These are phyloP conservation scores for Cenopis cana DNA, from an alignment of 2,888 invertebrate genomes.

Conservation along the genomic window DNA sequence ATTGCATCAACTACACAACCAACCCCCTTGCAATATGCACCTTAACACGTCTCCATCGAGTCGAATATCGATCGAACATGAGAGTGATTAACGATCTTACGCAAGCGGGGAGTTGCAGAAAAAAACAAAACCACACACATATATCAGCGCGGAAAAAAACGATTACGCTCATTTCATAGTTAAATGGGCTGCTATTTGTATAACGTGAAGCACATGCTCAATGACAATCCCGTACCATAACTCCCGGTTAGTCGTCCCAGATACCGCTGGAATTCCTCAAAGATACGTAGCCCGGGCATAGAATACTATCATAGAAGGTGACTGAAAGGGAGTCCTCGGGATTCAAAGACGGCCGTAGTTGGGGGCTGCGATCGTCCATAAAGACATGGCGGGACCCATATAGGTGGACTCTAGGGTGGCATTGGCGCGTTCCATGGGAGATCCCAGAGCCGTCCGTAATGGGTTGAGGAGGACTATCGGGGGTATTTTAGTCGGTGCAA, in stretches of 20 bases:
- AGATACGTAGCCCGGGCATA: no score
- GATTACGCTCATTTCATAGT: constrained; percentile 42
- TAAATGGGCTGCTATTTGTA: constrained; percentile 22
- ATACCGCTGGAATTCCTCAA: constrained; percentile 2
- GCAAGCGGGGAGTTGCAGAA: neutral
- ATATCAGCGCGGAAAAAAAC: constrained; percentile 39
- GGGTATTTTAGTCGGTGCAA: no score
- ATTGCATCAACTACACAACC: neutral
- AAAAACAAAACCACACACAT: constrained; percentile 27
- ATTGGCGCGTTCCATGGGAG: no score
- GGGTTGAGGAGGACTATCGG: no score
- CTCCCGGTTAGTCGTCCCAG: neutral
- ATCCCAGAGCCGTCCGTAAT: no score
- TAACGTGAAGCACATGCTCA: neutral
- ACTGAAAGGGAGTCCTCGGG: no score
- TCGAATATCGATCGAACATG: neutral
- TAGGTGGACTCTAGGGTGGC: no score
- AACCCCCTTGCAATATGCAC: neutral
- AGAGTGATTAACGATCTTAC: neutral
- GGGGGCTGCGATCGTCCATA: no score
- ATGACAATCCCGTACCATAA: neutral
- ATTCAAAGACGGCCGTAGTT: no score
- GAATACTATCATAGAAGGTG: no score
- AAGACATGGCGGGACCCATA: no score
- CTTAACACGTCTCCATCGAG: neutral